Evolutionary conservation across 2,797 vertebrate species (phyloP).

Genomic region (Scolopax rusticola): DNA sequence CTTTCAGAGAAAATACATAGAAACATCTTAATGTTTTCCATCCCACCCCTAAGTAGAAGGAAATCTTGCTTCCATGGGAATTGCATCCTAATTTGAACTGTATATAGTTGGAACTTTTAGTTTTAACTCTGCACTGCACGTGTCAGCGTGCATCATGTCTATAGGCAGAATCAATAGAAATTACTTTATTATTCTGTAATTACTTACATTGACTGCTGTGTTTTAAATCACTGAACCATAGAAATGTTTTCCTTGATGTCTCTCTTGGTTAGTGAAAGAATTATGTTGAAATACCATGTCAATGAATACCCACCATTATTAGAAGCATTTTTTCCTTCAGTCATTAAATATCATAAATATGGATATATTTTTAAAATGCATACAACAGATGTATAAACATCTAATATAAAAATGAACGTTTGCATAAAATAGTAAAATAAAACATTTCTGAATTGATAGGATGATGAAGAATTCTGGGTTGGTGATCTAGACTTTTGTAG

Average conservation of each 20-base stretch:
- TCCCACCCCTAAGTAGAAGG: background rate
- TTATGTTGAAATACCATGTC: conserved; percentile 17
- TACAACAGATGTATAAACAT: background rate
- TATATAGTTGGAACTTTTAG: background rate
- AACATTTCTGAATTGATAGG: background rate
- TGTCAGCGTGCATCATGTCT: conserved; percentile 58
- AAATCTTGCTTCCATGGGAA: background rate
- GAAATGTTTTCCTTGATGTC: conserved; percentile 51
- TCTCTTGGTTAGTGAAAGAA: conserved; percentile 46
- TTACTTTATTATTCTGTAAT: conserved; percentile 75
- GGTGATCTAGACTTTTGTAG: background rate
- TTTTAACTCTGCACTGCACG: conserved; percentile 9
- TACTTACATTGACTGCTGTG: conserved; percentile 64
- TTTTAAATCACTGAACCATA: conserved; percentile 68
- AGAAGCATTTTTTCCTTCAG: background rate
- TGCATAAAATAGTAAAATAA: background rate
- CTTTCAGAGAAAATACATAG: background rate
- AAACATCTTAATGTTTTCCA: background rate
- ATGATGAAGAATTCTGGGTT: background rate
- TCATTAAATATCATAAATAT: background rate
- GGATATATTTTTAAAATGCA: background rate
- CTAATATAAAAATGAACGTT: background rate
- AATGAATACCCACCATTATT: conserved; percentile 11
- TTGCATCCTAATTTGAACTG: background rate
- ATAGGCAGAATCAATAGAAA: conserved; percentile 60